These are phyloP conservation scores for Hyposmocoma kahamanoa DNA, from an alignment of 1,140 invertebrate species.

Conservation along the genomic window DNA sequence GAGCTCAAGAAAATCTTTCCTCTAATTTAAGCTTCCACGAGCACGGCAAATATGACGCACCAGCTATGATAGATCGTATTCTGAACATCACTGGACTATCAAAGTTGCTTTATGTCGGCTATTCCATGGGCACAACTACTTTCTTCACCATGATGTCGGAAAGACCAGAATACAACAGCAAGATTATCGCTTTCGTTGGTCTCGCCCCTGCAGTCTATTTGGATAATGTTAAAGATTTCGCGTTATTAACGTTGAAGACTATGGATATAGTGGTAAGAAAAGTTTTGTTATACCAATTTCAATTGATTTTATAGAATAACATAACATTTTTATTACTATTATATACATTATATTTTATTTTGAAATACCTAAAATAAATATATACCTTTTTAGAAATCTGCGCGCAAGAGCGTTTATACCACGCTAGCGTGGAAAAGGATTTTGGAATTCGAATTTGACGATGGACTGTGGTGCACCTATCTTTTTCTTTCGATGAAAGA, in stretches of 20 bases:
- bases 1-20: slow-evolving; percentile 1
- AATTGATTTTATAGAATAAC: too few species aligned
- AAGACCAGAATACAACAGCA: slow-evolving; percentile 74
- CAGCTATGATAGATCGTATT: slow-evolving; percentile 80
- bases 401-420: too few species aligned
- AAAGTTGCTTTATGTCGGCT: slow-evolving; percentile 75
- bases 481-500: too few species aligned
- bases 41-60: slow-evolving; percentile 76
- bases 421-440: too few species aligned
- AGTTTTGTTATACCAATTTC: too few species aligned
- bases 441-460: too few species aligned
- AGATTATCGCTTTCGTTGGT: slow-evolving; percentile 64
- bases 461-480: too few species aligned
- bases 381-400: too few species aligned
- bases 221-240: slow-evolving; percentile 31
- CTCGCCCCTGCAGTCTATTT: slow-evolving; percentile 59
- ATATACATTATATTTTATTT: too few species aligned
- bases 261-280: slow-evolving; percentile 4
- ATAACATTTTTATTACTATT: too few species aligned
- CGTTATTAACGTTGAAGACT: slow-evolving; percentile 9
- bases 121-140: slow-evolving; percentile 77
- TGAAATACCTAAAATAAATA: too few species aligned
- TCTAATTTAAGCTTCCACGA: slow-evolving; percentile 46
- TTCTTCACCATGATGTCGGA: slow-evolving; percentile 77
- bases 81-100: slow-evolving; percentile 69